Base-by-base conservation (phyloP, 1,140 invertebrate species). In the Drosophila cardini region DNA sequence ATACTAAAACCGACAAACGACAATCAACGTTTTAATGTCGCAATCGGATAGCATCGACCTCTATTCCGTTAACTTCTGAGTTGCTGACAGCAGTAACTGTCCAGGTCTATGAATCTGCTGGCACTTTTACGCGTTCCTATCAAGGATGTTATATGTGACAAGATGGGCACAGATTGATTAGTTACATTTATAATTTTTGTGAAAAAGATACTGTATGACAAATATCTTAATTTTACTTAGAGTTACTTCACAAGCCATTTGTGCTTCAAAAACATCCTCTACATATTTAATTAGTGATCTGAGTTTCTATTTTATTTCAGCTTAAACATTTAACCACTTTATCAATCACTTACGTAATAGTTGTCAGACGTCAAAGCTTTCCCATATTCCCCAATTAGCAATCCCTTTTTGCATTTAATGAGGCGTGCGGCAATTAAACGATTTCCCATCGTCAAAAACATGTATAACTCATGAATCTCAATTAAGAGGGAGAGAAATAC, bases 41-140 rank as follows among this genome's bases (percentile, higher is more conserved):
- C 60, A 75, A 75, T 71, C 69, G 58, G 16, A 70, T 75, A 46
- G 65, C 65, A 63, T 40, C 72, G 26, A 69, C 36, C 57, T 73
- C 13, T 57, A 32, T 45, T 30, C 53, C 50, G 48, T 30, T 42
- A 45, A 48, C 21, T 58, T 52, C 13, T 40, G 53, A 46, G 18
- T 18, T 30, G 67, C 32, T 30, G 67, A 43, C 58, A 63, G 42
- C 48, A 42, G 36, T 38, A n/a, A n/a, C n/a, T n/a, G 36, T 63
- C 57, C 46, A 55, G 67, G 30, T 67, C 45, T 57, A 45, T 38
- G 43, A 57, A 57, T 57, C 32, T 56, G 32, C 52, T 57, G 53
- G 16, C 56, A 36, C n/a, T 16, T 32, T 56, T 52, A 69, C 45
- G 36, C 30, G 57, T 36, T n/a, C 9, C 48, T 38, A 4, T 11